Base-by-base conservation (phyloP, 2,888 invertebrate genomes). In the Dicyrtoma fusca region DNA sequence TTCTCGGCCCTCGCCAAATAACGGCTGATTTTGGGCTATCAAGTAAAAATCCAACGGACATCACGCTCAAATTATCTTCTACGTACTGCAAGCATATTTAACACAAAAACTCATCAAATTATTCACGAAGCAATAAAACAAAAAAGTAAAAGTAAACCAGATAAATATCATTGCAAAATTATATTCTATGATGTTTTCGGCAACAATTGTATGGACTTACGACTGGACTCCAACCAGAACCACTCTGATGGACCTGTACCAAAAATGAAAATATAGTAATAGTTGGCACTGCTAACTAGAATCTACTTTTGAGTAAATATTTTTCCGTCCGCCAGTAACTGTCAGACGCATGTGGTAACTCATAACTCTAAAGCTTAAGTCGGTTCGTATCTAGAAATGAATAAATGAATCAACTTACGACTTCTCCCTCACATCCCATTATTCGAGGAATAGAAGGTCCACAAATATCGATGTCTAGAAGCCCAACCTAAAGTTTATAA, bases 1-100 rank as follows among this genome's bases (percentile, higher is more conserved):
- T 99, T 84, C 97, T 95, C 0, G 99, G 98, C 34, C 99, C 99
- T 81, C 99, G 88, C 99, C 99, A 99, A 81, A 99, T 97, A n/a
- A 99, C 92, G 0, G 98, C 97, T 83, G 96, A 95, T 82, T 95
- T 94, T 0, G 92, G 89, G 80, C 91, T 91, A 61, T 88, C 88
- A 71, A 97, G 85, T 51, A 97, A 86, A 83, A 97, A 97, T 13
- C 97, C 98, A 82, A 98, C 94, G 0, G 97, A 98, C 97, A 99
- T 98, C 63, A 99, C 87, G 6, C 92, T 92, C 57, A 99, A 87
- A 84, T 99, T 99, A 82, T 99, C 98, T 74, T 92, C 92, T 0
- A 95, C 90, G 82, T 91, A 95, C 89, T 93, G 85, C 44, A 82
- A 86, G 3, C 8, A 8, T 5, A 81, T 44, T 26, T n/a, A 53